Percentiles rank a stretch among this genome's conserved stretches.
These are phyloP conservation scores for Sminthurides aquaticus DNA, from an alignment of 2,888 invertebrate species.

Conservation along the genomic window DNA sequence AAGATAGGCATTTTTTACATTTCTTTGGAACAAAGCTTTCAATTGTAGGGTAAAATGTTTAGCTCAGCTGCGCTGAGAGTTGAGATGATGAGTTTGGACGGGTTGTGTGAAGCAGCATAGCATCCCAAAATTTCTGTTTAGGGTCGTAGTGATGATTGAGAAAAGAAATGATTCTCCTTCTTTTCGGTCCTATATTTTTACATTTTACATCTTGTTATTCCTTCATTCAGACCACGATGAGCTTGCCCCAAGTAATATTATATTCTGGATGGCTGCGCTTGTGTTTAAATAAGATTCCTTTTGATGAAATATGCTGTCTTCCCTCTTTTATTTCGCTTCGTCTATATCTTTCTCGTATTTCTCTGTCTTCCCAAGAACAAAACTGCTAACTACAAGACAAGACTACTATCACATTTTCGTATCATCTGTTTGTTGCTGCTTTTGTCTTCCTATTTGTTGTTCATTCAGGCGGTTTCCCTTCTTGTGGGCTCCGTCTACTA, in stretches of 20 bases:
- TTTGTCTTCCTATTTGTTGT: slow-evolving; percentile 35
- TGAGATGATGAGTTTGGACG: slow-evolving; percentile 6
- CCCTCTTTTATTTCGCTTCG: slow-evolving; percentile 15
- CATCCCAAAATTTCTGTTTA: too few relatives aligned
- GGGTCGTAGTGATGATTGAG: too few relatives aligned
- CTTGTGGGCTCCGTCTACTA: slow-evolving; percentile 27
- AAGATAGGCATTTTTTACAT: too few relatives aligned
- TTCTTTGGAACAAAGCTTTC: slow-evolving; percentile 20
- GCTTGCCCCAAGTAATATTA: slow-evolving; percentile 34
- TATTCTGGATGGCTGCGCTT: slow-evolving; percentile 35
- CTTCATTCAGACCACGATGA: neutral
- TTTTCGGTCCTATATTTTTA: too few relatives aligned
- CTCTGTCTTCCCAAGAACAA: slow-evolving; percentile 14
- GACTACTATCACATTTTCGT: slow-evolving; percentile 29
- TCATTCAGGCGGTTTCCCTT: slow-evolving; percentile 33
- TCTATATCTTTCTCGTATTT: too few relatives aligned
- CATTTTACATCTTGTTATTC: too few relatives aligned
- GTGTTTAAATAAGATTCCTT: slow-evolving; percentile 37
- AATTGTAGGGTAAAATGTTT: slow-evolving; percentile 17
- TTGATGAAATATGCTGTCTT: slow-evolving; percentile 32
- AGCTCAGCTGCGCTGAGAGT: neutral
- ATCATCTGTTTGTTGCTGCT: slow-evolving; percentile 26
- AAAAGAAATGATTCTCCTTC: too few relatives aligned
- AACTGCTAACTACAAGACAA: slow-evolving; percentile 1
- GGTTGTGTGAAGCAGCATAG: neutral